Evolutionary conservation across 2,113 vertebrate species (phyloP).

Genomic region (Callipepla californica): DNA sequence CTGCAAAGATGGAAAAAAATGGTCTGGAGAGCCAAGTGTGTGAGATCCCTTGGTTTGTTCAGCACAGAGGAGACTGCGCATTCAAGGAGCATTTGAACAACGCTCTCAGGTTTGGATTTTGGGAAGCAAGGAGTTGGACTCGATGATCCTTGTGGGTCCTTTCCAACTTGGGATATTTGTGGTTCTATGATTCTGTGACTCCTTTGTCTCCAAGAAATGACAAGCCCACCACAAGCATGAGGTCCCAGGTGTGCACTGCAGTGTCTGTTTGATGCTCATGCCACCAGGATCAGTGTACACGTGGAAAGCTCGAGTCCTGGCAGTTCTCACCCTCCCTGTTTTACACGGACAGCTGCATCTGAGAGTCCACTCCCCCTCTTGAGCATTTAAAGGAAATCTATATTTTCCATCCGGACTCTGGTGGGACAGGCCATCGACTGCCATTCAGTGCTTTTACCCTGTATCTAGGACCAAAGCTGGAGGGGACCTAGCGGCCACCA

Average conservation of each 20-base stretch:
- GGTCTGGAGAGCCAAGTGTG: not conserved
- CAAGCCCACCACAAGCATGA: not conserved
- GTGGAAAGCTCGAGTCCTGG: not conserved
- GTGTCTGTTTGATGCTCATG: not conserved
- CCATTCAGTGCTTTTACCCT: not conserved
- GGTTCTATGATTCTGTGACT: not conserved
- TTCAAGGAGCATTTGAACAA: not conserved
- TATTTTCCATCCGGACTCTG: constrained; percentile 9
- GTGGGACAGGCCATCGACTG: not conserved
- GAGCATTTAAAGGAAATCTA: constrained; percentile 12
- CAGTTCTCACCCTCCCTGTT: not conserved
- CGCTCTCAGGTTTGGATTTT: not conserved
- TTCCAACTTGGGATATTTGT: not conserved
- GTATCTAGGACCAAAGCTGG: not conserved
- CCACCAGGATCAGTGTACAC: too few species aligned
- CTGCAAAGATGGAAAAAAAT: not conserved
- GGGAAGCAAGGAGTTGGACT: not conserved
- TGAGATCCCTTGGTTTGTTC: not conserved
- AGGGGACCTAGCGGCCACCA: not conserved
- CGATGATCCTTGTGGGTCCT: not conserved
- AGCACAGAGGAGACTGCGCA: not conserved
- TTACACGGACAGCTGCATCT: not conserved
- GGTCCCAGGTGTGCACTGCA: not conserved
- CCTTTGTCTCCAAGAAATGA: not conserved
- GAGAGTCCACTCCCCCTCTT: not conserved